These are phyloP conservation scores for Trichopoda pennipes DNA, from an alignment of 2,888 invertebrate species.

Conservation along the genomic window DNA sequence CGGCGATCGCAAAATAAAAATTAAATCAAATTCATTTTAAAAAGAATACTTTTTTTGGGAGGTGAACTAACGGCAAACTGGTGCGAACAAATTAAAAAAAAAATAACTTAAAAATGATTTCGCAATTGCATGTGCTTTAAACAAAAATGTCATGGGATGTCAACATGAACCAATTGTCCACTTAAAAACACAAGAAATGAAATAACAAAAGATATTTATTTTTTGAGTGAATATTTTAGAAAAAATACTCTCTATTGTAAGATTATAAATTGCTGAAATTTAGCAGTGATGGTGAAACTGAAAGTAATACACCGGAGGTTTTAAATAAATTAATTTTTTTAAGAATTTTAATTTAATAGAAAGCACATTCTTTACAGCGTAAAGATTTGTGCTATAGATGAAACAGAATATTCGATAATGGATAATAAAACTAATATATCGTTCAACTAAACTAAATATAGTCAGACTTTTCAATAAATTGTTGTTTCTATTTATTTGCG, in stretches of 20 bases:
- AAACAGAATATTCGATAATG: too few relatives aligned
- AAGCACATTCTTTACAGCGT: too few relatives aligned
- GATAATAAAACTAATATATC: too few relatives aligned
- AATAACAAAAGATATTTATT: slow-evolving; percentile 16
- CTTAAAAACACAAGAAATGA: slow-evolving; percentile 42
- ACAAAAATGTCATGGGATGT: slow-evolving; percentile 63
- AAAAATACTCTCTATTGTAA: not conserved
- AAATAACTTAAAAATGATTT: slow-evolving; percentile 27
- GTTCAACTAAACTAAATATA: too few relatives aligned
- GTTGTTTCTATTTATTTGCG: too few relatives aligned
- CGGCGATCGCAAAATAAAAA: slow-evolving; percentile 10
- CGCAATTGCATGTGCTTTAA: slow-evolving; percentile 59
- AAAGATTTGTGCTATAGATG: too few relatives aligned
- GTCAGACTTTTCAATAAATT: too few relatives aligned
- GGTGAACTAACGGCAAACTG: slow-evolving; percentile 18
- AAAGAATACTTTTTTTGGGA: slow-evolving; percentile 24
- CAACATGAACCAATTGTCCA: slow-evolving; percentile 67
- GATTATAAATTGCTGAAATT: not conserved
- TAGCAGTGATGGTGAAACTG: slow-evolving; percentile 3
- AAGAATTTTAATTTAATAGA: too few relatives aligned
- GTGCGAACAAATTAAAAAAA: not conserved
- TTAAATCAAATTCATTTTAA: slow-evolving; percentile 43
- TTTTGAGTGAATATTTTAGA: slow-evolving; percentile 8
- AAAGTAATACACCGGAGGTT: not conserved
- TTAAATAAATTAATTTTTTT: too few relatives aligned